Base-by-base conservation (phyloP, 2,113 vertebrate genomes). In the Alethe castanea region DNA sequence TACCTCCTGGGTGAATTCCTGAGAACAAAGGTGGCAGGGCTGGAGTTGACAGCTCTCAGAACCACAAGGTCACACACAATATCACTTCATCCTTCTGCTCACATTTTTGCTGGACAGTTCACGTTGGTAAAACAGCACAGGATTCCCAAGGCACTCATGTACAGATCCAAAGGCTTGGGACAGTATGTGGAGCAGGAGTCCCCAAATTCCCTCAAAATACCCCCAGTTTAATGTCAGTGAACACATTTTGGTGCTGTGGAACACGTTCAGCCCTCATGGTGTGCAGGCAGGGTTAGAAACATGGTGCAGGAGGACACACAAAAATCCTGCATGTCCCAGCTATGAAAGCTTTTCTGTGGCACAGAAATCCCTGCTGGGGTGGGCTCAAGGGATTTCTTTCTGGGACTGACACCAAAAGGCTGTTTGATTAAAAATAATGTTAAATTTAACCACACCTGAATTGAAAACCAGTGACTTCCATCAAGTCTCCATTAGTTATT, bases 161-260 rank as follows among this genome's bases (percentile, higher is more conserved):
- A 5, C 22, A 11, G 33, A 70, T 19, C 19, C 78, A 38, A 80
- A 48, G 45, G 29, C 18, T 7, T 35, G 52, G 33, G 29, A 23
- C 14, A n/a, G 29, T 0, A 11, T 9, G 10, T n/a, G 15, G 9
- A 18, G 22, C 17, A 22, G n/a, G 17, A 64, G 3, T 3, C 18
- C 12, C 29, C 13, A 2, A 2, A 59, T 57, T 70, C 11, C n/a
- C 53, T 36, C 20, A 33, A 48, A 69, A 16, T 2, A 10, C 7
- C 35, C 48, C 3, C 29, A 66, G 20, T 31, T 14, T 26, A 18
- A 33, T 24, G 3, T 6, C 45, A 70, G 38, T 33, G 31, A 67
- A 20, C 61, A n/a, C 14, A 19, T 33, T 44, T 52, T 33, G 35
- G 23, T 23, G 11, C 53, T 23, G 14, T 1, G 14, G 50, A 69